Conservation (phyloP, 2,888 invertebrate genomes). For the Perdita meconis region DNA sequence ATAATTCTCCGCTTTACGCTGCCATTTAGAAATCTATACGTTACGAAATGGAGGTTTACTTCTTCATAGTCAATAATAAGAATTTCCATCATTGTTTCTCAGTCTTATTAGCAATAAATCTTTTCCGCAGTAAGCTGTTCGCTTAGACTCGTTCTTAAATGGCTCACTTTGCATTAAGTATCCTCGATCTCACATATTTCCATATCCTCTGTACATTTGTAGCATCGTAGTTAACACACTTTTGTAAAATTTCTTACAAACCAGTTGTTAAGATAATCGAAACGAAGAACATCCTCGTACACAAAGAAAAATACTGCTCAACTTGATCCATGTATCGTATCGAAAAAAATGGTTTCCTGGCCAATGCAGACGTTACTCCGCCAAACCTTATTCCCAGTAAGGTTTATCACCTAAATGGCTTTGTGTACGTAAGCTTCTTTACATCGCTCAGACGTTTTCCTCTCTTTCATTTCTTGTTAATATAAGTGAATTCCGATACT, state of each 20-base stretch:
- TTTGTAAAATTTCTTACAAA: slow-evolving; percentile 63
- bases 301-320: slow-evolving; percentile 56
- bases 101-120: slow-evolving; percentile 72
- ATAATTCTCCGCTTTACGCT: slow-evolving; percentile 51
- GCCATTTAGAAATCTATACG: slow-evolving; percentile 56
- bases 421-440: slow-evolving; percentile 41
- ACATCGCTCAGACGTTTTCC: slow-evolving; percentile 20
- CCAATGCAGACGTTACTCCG: slow-evolving; percentile 40
- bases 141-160: slow-evolving; percentile 42
- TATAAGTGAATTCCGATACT: slow-evolving; percentile 40
- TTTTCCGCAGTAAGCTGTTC: slow-evolving; percentile 62
- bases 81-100: slow-evolving; percentile 66
- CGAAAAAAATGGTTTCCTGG: slow-evolving; percentile 45
- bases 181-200: slow-evolving; percentile 36
- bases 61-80: slow-evolving; percentile 60
- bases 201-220: slow-evolving; percentile 65
- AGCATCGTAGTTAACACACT: slow-evolving; percentile 48
- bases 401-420: slow-evolving; percentile 59
- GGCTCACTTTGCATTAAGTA: slow-evolving; percentile 30
- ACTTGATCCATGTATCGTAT: slow-evolving; percentile 44
- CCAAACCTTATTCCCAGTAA: slow-evolving; percentile 60
- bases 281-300: slow-evolving; percentile 35
- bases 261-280: slow-evolving; percentile 45
- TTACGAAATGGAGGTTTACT: slow-evolving; percentile 54
- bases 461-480: slow-evolving; percentile 18